These are phyloP conservation scores for Vimba vimba DNA, from an alignment of 2,113 vertebrate genomes.

Conservation along the genomic window DNA sequence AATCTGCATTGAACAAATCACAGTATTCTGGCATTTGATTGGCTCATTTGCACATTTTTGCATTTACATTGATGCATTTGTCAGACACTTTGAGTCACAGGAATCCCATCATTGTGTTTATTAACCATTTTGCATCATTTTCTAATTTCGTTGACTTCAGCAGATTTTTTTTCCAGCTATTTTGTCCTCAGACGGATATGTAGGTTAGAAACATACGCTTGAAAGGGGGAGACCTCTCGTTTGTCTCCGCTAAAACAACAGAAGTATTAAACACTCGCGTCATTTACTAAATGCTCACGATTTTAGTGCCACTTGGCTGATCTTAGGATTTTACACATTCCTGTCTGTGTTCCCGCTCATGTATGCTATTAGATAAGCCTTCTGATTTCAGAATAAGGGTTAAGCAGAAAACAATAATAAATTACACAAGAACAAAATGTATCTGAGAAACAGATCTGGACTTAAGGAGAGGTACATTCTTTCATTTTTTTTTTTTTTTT, in stretches of 20 bases:
- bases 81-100: too few species aligned
- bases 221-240: background rate
- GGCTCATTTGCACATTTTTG: too few species aligned
- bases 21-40: too few species aligned
- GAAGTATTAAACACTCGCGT: background rate
- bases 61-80: too few species aligned
- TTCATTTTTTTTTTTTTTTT: background rate
- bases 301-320: background rate
- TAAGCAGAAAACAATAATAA: background rate
- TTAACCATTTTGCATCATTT: too few species aligned
- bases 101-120: too few species aligned
- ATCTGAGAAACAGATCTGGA: background rate
- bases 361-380: background rate
- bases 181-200: background rate
- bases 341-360: background rate
- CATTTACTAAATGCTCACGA: background rate
- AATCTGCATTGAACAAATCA: too few species aligned
- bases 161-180: background rate
- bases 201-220: background rate
- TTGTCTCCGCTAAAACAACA: background rate
- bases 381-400: background rate
- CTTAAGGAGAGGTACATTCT: background rate
- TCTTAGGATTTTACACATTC: conserved; percentile 14
- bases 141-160: background rate
- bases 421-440: background rate